Conservation (phyloP, 2,888 invertebrate species). For the Deroplatys truncata region DNA sequence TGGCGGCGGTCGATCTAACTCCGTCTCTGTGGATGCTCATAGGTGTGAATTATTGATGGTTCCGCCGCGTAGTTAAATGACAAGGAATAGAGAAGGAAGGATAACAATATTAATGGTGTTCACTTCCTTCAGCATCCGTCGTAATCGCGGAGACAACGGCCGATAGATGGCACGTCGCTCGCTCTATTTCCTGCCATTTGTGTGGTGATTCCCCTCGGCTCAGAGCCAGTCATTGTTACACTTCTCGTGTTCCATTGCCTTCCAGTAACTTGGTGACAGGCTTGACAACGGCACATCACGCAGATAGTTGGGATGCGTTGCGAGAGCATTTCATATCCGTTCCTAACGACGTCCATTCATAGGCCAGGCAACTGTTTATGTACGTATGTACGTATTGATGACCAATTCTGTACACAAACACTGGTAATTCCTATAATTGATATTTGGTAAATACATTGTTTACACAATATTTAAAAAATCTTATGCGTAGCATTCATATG, state of each 20-base stretch:
- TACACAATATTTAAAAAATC: no score
- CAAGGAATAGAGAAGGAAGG: conserved; percentile 12
- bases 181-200: conserved; percentile 15
- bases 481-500: no score
- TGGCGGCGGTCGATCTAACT: background rate
- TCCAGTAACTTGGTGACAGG: background rate
- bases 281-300: background rate
- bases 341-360: background rate
- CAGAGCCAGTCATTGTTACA: background rate
- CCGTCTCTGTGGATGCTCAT: background rate
- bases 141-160: background rate
- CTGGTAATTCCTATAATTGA: no score
- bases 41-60: conserved; percentile 18
- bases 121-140: conserved; percentile 13
- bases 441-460: no score
- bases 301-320: background rate
- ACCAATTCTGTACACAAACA: background rate
- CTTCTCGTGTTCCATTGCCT: background rate
- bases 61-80: background rate
- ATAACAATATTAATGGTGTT: conserved; percentile 14
- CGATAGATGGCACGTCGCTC: conserved; percentile 8
- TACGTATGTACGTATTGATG: background rate
- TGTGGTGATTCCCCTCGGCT: background rate
- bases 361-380: background rate
- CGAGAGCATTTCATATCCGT: background rate